Evolutionary conservation across 2,797 vertebrate genomes (phyloP), one percentile per base, ranked within the genome.

Genomic region (Xerus rutilus): DNA sequence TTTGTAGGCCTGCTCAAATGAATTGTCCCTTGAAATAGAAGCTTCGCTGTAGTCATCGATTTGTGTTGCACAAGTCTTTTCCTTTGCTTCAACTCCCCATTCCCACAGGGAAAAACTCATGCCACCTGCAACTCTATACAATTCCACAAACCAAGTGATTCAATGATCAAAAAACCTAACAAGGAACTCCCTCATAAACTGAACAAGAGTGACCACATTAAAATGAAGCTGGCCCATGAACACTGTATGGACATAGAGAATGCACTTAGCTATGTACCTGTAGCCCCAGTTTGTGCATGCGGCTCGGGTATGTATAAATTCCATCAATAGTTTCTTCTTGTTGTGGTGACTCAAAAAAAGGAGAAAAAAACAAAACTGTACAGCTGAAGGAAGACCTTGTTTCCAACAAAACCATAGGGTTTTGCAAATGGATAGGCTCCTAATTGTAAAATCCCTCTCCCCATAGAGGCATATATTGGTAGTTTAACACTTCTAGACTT

Each of bases 231-330:
- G 45, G 72, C 7, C 12, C 54, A 72, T 65, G 3, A 72, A 76
- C 12, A 13, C n/a, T 39, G 59, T 79, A 45, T 6, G 30, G 20
- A 67, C n/a, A 11, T 18, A 5, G 0, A 0, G 30, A 92, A 74
- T n/a, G 10, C 0, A 30, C 47, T 47, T 82, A 6, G 12, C 23
- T 78, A 0, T 7, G 9, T 4, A 49, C 9, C 28, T 59, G 4
- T 13, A 93, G 45, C 32, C 59, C 49, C 54, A 83, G 7, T 3
- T 57, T 25, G 13, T 77, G 13, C 35, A 30, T 25, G 21, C 6
- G 30, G 52, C 3, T 14, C 89, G 2, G 54, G 45, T 67, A 96
- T 0, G 0, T 18, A 32, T 43, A 28, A 28, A 79, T 4, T 28
- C 57, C 25, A 64, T 43, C 90, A 92, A 76, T 20, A 85, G 0